Conservation (phyloP, 1,140 invertebrate species). For the Reticulitermes speratus region DNA sequence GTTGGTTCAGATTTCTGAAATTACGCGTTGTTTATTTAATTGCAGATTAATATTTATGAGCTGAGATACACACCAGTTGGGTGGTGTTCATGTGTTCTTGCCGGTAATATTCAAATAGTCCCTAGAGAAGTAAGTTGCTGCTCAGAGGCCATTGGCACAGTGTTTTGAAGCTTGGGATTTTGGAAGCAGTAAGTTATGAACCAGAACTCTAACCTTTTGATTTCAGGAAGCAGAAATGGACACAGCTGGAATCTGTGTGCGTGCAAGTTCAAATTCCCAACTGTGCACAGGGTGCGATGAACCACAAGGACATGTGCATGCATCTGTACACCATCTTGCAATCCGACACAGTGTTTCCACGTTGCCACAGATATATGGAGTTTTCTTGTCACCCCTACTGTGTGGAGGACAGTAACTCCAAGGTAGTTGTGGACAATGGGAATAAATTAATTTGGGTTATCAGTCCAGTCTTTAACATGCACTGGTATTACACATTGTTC, state of each 20-base stretch:
- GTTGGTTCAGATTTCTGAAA: too few relatives aligned
- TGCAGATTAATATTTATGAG: too few relatives aligned
- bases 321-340: slow-evolving; percentile 50
- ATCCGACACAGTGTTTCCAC: slow-evolving; percentile 46
- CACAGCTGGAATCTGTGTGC: slow-evolving; percentile 48
- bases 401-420: slow-evolving; percentile 48
- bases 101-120: too few relatives aligned
- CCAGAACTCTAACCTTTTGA: background rate
- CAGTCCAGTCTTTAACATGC: slow-evolving; percentile 47
- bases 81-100: too few relatives aligned
- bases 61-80: too few relatives aligned
- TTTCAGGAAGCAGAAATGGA: slow-evolving; percentile 44
- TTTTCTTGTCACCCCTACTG: slow-evolving; percentile 52
- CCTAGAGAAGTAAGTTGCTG: too few relatives aligned
- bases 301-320: slow-evolving; percentile 52
- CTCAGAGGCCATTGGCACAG: too few relatives aligned
- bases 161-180: too few relatives aligned
- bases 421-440: slow-evolving; percentile 53
- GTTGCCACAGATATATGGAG: slow-evolving; percentile 50
- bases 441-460: slow-evolving; percentile 54
- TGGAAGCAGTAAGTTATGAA: background rate
- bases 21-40: too few relatives aligned
- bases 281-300: slow-evolving; percentile 47
- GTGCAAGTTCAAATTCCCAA: slow-evolving; percentile 50
- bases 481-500: slow-evolving; percentile 50